A percentile compares a stretch with the other conserved stretches of the same genome.
Conservation (phyloP, 2,888 invertebrate species). For the Lithophane semibrunnea region DNA sequence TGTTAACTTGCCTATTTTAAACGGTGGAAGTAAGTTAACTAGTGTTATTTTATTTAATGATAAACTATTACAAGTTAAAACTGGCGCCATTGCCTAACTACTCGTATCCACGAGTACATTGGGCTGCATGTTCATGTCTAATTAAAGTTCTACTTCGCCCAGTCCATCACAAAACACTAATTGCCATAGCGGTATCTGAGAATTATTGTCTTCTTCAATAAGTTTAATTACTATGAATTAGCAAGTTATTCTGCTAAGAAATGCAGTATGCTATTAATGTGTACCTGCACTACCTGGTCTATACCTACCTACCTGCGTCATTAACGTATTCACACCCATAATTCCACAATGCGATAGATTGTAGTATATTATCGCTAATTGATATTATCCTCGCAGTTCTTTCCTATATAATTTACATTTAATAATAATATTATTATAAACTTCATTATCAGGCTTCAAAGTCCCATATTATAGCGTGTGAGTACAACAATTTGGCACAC, state of each 20-base stretch:
- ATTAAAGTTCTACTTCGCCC: conserved; percentile 20
- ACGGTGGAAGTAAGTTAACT: too few relatives aligned
- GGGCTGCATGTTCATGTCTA: conserved; percentile 5
- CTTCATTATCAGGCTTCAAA: too few relatives aligned
- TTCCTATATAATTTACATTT: conserved; percentile 5
- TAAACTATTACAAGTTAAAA: too few relatives aligned
- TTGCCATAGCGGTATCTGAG: conserved; percentile 18
- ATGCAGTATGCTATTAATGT: conserved; percentile 2
- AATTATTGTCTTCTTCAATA: conserved; percentile 25
- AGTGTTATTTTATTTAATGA: too few relatives aligned
- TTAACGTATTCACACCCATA: background rate
- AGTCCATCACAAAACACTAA: conserved; percentile 11
- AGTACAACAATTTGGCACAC: too few relatives aligned
- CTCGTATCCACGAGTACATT: background rate
- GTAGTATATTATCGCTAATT: conserved; percentile 19
- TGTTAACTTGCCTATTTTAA: too few relatives aligned
- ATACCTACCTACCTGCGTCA: background rate
- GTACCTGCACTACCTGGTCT: background rate
- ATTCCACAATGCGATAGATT: conserved; percentile 14
- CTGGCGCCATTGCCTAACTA: background rate
- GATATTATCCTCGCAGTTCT: conserved; percentile 5
- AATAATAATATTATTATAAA: too few relatives aligned
- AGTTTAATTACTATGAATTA: conserved; percentile 26
- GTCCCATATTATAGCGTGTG: too few relatives aligned
- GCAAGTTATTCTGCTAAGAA: background rate